Base-by-base conservation (phyloP, 2,113 vertebrate species). In the Engraulis encrasicolus region DNA sequence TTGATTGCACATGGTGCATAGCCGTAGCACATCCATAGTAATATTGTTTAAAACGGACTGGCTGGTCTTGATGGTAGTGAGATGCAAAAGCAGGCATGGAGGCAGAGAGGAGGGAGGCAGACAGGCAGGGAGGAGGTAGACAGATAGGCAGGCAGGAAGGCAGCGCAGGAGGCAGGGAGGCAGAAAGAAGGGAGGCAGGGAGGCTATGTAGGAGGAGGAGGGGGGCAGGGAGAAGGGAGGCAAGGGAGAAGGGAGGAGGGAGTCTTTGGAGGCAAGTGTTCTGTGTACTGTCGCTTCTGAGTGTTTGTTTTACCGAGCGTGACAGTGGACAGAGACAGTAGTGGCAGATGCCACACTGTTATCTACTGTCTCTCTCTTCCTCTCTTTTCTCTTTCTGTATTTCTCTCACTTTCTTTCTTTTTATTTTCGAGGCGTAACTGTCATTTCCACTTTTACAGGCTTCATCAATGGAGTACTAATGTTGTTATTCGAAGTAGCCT, bases 41-140 rank as follows among this genome's bases (percentile, higher is more conserved):
- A 34, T 12, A 74, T 74, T 34, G 66, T 31, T 74, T 74, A 34
- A 74, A 74, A 74, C 34, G 66, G 66, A 74, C 66, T 74, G 66
- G 61, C 27, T 23, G 61, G 23, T 34, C 14, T 3, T 71, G 15
- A 34, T 71, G 61, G 14, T 71, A 31, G 27, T 31, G 66, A 74
- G 66, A 23, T 27, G 14, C 11, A 6, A 14, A 36, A 31, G 66
- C 66, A 31, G 27, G 27, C 27, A 34, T n/a, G n/a, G n/a, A n/a
- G n/a, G n/a, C n/a, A n/a, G n/a, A n/a, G n/a, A n/a, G n/a, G n/a
- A n/a, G n/a, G n/a, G n/a, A n/a, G n/a, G n/a, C n/a, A n/a, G n/a
- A n/a, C n/a, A n/a, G n/a, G n/a, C n/a, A n/a, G n/a, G n/a, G n/a
- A n/a, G n/a, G n/a, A n/a, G n/a, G n/a, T n/a, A n/a, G n/a, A n/a